phyloP scores from a whole-genome alignment of 2,113 vertebrate genomes.

The Petrocephalus zakoni region DNA sequence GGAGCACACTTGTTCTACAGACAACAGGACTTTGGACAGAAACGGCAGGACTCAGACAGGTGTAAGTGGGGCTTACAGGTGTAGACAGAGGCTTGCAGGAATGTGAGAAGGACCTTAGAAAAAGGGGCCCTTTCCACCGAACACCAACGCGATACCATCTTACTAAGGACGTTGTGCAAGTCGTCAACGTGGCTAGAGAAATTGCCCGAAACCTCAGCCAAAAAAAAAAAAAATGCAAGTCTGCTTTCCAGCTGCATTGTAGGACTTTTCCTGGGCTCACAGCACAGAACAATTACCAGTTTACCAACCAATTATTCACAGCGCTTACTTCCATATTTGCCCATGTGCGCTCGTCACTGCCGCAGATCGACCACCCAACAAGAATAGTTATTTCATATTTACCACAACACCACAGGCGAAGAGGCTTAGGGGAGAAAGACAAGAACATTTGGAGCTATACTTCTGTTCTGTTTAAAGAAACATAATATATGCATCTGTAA shows the following conservation, averaged over 20 bases:
- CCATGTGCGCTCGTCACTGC: neutral
- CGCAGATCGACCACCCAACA: neutral
- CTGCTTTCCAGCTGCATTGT: constrained; percentile 53
- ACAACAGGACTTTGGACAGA: neutral
- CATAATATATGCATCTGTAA: neutral
- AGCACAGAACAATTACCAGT: constrained; percentile 23
- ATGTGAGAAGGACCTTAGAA: constrained; percentile 42
- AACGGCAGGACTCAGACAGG: constrained; percentile 17
- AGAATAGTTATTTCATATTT: neutral
- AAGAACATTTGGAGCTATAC: neutral
- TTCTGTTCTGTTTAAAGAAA: neutral
- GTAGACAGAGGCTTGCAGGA: constrained; percentile 45
- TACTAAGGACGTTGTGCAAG: constrained; percentile 39
- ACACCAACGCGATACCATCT: constrained; percentile 44
- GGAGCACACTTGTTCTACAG: neutral
- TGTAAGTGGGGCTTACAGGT: constrained; percentile 57
- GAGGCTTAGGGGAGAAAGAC: neutral
- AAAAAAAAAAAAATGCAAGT: constrained; percentile 42
- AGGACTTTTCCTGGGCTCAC: constrained; percentile 7
- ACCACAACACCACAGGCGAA: neutral
- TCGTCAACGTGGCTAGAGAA: constrained; percentile 36
- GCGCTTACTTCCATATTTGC: constrained; percentile 9
- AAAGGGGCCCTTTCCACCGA: constrained; percentile 26
- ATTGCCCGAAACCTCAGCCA: constrained; percentile 53
- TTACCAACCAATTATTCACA: constrained; percentile 15